These are phyloP conservation scores for Araneus ventricosus DNA, from an alignment of 1,140 invertebrate genomes.

Conservation along the genomic window DNA sequence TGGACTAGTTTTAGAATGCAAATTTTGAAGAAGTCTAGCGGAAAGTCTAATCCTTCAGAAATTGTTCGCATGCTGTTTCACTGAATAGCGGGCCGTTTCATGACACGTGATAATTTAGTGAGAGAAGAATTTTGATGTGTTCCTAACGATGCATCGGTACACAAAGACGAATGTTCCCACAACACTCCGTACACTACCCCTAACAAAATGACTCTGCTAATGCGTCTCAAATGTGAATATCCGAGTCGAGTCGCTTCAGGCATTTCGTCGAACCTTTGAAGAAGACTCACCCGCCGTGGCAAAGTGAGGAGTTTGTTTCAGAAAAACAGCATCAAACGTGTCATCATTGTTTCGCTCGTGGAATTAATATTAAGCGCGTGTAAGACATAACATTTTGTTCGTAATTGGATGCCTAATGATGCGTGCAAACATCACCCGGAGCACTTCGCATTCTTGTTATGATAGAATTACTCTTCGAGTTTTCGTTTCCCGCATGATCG, in stretches of 20 bases:
- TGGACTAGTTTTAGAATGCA: too few species aligned
- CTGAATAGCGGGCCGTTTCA: background rate
- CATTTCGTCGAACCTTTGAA: background rate
- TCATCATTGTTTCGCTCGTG: background rate
- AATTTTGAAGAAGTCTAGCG: too few species aligned
- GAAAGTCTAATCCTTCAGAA: background rate
- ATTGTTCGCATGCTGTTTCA: background rate
- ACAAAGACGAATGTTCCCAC: background rate
- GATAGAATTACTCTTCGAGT: background rate
- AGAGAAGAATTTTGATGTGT: background rate
- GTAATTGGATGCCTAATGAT: background rate
- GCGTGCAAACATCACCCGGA: background rate
- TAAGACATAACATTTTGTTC: slow-evolving; percentile 21
- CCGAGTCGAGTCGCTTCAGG: background rate
- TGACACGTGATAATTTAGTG: background rate
- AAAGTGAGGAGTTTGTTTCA: background rate
- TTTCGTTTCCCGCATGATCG: background rate
- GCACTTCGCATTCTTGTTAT: background rate
- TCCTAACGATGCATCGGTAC: background rate
- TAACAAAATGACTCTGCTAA: background rate
- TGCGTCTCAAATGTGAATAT: background rate
- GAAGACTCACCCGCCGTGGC: background rate
- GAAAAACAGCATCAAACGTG: background rate
- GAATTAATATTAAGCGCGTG: background rate
- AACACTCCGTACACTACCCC: background rate